Conservation (phyloP, 2,888 invertebrate species). For the Ephialtes manifestator region DNA sequence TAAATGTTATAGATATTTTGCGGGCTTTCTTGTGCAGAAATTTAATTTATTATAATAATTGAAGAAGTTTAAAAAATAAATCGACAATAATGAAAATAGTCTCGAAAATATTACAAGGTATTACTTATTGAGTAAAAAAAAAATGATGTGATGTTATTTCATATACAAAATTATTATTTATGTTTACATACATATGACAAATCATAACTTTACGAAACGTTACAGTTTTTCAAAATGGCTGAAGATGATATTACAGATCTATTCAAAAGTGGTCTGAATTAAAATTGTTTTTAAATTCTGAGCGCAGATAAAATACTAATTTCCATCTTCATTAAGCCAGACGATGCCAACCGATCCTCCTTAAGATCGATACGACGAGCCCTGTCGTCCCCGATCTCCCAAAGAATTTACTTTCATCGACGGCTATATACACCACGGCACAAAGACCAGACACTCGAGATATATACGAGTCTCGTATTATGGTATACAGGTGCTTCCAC, state of each 20-base stretch:
- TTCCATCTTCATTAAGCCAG: neutral
- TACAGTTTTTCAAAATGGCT: too few species aligned
- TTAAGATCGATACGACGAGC: slow-evolving; percentile 8
- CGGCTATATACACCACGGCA: slow-evolving; percentile 20
- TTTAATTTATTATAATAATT: too few species aligned
- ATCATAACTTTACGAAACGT: too few species aligned
- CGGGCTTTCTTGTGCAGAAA: too few species aligned
- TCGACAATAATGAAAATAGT: too few species aligned
- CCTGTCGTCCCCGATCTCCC: slow-evolving; percentile 45
- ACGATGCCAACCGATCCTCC: neutral
- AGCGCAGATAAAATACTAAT: neutral
- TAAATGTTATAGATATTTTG: too few species aligned
- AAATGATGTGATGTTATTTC: too few species aligned
- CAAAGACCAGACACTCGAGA: neutral
- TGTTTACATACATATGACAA: too few species aligned
- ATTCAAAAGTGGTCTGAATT: neutral
- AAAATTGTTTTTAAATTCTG: neutral
- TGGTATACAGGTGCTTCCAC: slow-evolving; percentile 42
- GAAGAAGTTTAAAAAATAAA: too few species aligned
- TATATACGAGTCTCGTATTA: slow-evolving; percentile 15
- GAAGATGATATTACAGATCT: neutral
- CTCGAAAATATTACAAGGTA: too few species aligned
- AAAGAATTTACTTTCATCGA: slow-evolving; percentile 77
- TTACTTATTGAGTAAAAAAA: too few species aligned
- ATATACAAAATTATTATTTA: too few species aligned